Conservation (phyloP, 2,113 vertebrate species). For the Thryonomys swinderianus region DNA sequence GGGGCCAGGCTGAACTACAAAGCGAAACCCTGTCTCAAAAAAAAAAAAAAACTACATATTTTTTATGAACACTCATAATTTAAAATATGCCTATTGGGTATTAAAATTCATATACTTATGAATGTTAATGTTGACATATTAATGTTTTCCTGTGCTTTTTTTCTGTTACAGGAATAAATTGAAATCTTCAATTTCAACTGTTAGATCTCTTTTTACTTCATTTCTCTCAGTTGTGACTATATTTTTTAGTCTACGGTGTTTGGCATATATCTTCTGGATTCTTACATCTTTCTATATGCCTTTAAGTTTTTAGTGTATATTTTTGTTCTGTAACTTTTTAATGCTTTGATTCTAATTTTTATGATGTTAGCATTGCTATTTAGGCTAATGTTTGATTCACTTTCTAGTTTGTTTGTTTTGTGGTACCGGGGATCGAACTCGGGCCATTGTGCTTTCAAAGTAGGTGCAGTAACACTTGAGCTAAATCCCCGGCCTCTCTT, state of each 20-base stretch:
- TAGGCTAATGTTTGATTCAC: background rate
- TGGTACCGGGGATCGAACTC: too few relatives aligned
- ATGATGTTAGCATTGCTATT: background rate
- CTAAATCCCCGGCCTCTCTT: too few relatives aligned
- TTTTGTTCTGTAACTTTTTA: conserved; percentile 1
- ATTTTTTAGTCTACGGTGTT: background rate
- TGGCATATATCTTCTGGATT: background rate
- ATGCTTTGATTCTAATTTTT: background rate
- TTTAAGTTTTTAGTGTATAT: background rate
- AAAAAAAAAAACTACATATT: too few relatives aligned
- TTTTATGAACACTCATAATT: background rate
- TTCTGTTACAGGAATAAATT: background rate
- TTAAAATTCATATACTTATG: background rate
- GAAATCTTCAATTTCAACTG: background rate
- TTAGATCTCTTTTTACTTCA: background rate
- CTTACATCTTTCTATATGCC: background rate
- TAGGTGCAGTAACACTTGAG: too few relatives aligned
- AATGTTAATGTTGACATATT: background rate
- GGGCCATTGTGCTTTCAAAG: too few relatives aligned
- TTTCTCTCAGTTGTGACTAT: background rate
- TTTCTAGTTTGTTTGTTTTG: conserved; percentile 4
- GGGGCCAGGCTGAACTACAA: too few relatives aligned
- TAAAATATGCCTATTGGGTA: background rate
- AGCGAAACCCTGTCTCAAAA: too few relatives aligned
- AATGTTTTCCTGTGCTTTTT: background rate